Evolutionary conservation across 2,113 vertebrate species (phyloP), one percentile per base, ranked within the genome.

Genomic region (Chaetura pelagica): DNA sequence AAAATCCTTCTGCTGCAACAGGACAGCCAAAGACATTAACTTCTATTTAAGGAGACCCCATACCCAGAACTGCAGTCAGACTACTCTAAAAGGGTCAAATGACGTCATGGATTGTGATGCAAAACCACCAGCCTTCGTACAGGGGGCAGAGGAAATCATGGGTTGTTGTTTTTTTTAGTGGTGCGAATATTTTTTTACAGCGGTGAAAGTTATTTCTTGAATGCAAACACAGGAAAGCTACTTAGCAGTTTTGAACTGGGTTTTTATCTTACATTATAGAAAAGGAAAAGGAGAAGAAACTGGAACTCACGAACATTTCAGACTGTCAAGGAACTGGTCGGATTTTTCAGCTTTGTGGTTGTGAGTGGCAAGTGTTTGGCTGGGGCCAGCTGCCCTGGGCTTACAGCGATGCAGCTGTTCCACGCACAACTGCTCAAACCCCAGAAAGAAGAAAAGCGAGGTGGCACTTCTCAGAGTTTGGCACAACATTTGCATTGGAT

Each of bases 381-480:
- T 93, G 92, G 94, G 97, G 97, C 98, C 98, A 98, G 98, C 99
- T 98, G 98, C 98, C 98, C 97, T 87, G 93, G 94, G 98, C 97
- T 98, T 97, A 95, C 89, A 97, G 96, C 97, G 96, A 95, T 96
- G 98, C 99, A 99, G 99, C 99, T 99, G 99, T 99, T 98, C 89
- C 96, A 93, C 46, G 87, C 98, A 98, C 99, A 99, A 99, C 99
- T 99, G 99, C 98, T 98, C 97, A 97, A 98, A 98, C 97, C 98
- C 96, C 97, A 97, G 97, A 98, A 98, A 98, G 97, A 97, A 52
- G 12, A 97, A 96, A 96, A 97, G 89, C 91, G 97, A 98, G 96
- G 97, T 98, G 98, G 97, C 97, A 97, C 97, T 98, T 98, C 96
- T 96, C 97, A 93, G 97, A 95, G 95, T 98, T 81, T 96, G 94